These are phyloP conservation scores for Cynodonichthys magdalenae DNA, from an alignment of 2,797 vertebrate genomes.

Conservation along the genomic window DNA sequence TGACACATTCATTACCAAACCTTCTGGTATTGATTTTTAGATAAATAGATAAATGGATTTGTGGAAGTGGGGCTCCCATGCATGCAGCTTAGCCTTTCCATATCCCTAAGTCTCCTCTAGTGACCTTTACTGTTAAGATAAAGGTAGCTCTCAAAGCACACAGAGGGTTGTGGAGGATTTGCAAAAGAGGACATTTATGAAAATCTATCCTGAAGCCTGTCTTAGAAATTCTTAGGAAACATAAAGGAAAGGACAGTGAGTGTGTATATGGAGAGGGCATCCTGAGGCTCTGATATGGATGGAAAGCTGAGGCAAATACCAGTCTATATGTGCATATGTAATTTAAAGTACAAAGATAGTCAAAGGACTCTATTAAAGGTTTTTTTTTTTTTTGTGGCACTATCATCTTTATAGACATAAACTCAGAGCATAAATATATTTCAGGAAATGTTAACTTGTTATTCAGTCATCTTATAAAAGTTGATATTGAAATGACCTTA, in stretches of 20 bases:
- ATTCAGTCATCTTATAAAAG: constrained; percentile 25
- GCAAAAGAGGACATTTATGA: constrained; percentile 77
- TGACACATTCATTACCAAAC: constrained; percentile 65
- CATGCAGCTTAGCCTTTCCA: constrained; percentile 71
- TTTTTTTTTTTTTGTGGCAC: constrained; percentile 36
- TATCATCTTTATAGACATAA: constrained; percentile 44
- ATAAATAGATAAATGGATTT: constrained; percentile 31
- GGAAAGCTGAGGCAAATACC: constrained; percentile 65
- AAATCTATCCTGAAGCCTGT: constrained; percentile 73
- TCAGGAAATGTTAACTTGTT: constrained; percentile 39
- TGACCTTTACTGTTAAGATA: constrained; percentile 78
- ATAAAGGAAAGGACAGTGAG: constrained; percentile 75
- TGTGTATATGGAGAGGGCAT: constrained; percentile 64
- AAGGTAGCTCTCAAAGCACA: constrained; percentile 64
- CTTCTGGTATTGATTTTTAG: constrained; percentile 72
- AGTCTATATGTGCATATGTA: constrained; percentile 80
- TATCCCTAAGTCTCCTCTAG: constrained; percentile 67
- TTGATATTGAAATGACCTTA: constrained; percentile 59
- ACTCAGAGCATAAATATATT: constrained; percentile 51
- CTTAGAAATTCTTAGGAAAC: constrained; percentile 74
- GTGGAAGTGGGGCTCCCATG: constrained; percentile 26
- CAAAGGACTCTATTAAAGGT: constrained; percentile 54
- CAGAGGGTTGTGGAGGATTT: constrained; percentile 69
- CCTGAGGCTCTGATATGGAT: constrained; percentile 68
- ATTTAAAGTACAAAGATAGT: constrained; percentile 65